Evolutionary conservation across 2,797 vertebrate genomes (phyloP).

Genomic region (Calcarius lapponicus): DNA sequence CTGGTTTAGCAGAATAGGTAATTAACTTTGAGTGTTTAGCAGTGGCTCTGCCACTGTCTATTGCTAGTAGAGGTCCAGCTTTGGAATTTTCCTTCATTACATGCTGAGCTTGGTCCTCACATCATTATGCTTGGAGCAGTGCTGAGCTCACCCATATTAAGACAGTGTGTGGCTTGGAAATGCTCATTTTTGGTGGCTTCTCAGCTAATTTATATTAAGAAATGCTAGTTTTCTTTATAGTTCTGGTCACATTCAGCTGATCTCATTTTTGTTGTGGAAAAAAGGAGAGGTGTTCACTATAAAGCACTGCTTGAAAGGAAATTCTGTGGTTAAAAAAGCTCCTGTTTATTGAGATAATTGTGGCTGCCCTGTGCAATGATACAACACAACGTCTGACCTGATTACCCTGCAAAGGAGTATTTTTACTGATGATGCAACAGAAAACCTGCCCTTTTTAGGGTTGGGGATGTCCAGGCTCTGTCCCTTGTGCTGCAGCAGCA

Average conservation of each 20-base stretch:
- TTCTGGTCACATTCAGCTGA: background rate
- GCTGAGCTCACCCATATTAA: background rate
- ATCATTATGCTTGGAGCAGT: background rate
- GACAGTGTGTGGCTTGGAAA: background rate
- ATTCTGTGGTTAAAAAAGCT: background rate
- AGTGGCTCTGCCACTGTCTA: background rate
- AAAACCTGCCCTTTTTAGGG: background rate
- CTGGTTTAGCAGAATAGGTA: background rate
- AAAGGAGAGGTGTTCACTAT: background rate
- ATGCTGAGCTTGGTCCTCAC: background rate
- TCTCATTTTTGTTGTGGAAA: background rate
- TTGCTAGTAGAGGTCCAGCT: background rate
- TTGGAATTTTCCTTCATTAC: background rate
- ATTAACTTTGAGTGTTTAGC: background rate
- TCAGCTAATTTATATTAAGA: background rate
- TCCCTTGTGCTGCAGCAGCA: background rate
- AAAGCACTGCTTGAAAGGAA: background rate
- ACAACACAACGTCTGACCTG: background rate
- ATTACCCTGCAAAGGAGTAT: background rate
- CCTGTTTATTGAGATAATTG: background rate
- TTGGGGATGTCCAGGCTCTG: background rate
- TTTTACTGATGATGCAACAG: background rate
- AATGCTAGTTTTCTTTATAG: background rate
- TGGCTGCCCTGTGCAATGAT: background rate
- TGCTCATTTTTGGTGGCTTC: background rate